Base-by-base conservation (phyloP, 2,888 invertebrate species). In the Diarsia brunnea region DNA sequence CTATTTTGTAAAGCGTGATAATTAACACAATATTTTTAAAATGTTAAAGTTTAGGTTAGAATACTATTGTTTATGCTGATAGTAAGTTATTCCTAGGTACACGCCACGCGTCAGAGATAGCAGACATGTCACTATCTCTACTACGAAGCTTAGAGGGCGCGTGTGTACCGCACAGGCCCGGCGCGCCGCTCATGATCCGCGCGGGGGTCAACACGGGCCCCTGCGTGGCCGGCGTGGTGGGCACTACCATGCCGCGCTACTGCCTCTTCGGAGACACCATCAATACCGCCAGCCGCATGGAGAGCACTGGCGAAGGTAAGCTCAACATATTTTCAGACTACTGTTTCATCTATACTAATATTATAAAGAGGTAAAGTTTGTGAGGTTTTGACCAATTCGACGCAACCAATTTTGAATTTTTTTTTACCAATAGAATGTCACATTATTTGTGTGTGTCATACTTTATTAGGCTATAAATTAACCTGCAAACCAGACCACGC, bases 281-380 rank as follows among this genome's bases (percentile, higher is more conserved):
- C 74, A 97, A 97, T 87, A 97, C 97, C 0, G 97, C 97, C 1
- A 97, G 97, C 67, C 93, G 97, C 67, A 97, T 97, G 97, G 97
- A 97, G 90, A 97, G 97, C 64, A 97, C 96, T 0, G 97, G 97
- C 0, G 96, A 97, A 94, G 93, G 96, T 63, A 14, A 4, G 0
- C n/a, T n/a, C 2, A n/a, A 63, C 61, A 12, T 12, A 38, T n/a
- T 38, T n/a, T 14, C 7, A 38, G 38, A 12, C 38, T 61, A 31
- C 60, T 60, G 12, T 24, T 38, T 43, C 7, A 7, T 38, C 8
- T 8, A 38, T 38, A 38, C 38, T 38, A 38, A 38, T 7, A 38
- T 38, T 38, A 4, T 3, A 38, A 38, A 7, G 38, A 38, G 38
- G 38, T 5, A 38, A 38, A 38, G 38, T 38, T 38, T 38, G 4